Percentiles rank a stretch among this genome's conserved stretches.
Conservation (phyloP, 2,888 invertebrate genomes). For the Amaurobius ferox region DNA sequence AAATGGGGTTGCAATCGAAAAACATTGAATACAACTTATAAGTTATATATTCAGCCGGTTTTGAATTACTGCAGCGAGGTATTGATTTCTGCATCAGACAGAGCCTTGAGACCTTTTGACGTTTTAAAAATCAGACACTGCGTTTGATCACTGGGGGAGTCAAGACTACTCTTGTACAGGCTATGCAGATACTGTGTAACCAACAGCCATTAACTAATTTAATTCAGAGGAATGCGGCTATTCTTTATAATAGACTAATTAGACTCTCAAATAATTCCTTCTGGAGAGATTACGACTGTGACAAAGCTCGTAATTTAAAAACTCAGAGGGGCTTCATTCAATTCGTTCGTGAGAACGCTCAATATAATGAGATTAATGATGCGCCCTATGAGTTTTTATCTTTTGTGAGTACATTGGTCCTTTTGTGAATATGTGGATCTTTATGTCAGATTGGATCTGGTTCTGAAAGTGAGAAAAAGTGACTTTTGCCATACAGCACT, state of each 20-base stretch:
- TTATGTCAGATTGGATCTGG: no score
- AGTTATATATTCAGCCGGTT: neutral
- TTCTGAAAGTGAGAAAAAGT: no score
- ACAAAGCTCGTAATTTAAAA: no score
- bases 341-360: no score
- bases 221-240: neutral
- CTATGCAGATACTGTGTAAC: conserved; percentile 4
- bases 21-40: neutral
- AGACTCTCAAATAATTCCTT: no score
- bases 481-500: no score
- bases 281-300: no score
- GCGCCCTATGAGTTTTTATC: no score
- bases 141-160: conserved; percentile 1
- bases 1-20: neutral
- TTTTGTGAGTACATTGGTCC: no score
- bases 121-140: neutral
- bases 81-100: neutral
- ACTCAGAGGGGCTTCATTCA: no score
- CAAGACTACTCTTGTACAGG: neutral
- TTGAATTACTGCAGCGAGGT: conserved; percentile 9
- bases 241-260: neutral
- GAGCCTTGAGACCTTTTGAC: neutral
- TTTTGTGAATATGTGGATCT: no score
- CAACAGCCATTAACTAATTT: neutral
- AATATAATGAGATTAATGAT: no score